A percentile compares a stretch with the other conserved stretches of the same genome.
These are phyloP conservation scores for Argyresthia albistria DNA, from an alignment of 2,888 invertebrate genomes.

Conservation along the genomic window DNA sequence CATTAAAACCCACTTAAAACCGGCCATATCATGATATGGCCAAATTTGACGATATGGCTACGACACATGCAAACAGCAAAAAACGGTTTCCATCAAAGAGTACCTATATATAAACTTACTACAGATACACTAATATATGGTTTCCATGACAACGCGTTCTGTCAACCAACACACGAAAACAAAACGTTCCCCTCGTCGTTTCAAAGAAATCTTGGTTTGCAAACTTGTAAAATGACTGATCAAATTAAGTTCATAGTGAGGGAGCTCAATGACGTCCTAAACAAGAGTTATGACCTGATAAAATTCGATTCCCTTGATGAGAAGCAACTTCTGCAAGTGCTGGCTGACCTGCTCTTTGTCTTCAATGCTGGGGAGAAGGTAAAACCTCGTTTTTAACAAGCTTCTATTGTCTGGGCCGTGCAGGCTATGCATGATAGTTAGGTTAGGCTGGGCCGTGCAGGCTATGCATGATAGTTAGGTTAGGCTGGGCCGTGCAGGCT, in stretches of 20 bases:
- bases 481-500: no score
- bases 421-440: no score
- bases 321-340: constrained; percentile 82
- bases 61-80: no score
- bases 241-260: constrained; percentile 79
- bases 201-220: background rate
- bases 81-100: no score
- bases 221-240: constrained; percentile 69
- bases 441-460: no score
- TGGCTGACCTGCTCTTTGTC: constrained; percentile 82
- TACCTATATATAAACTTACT: no score
- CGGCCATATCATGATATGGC: no score
- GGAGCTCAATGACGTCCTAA: constrained; percentile 81
- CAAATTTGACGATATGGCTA: no score
- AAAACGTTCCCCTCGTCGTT: background rate
- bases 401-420: no score
- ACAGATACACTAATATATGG: background rate
- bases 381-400: constrained; percentile 10
- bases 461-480: no score
- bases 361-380: constrained; percentile 79
- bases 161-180: constrained; percentile 15
- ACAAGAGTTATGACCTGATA: constrained; percentile 84
- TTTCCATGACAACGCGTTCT: constrained; percentile 23
- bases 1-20: no score
- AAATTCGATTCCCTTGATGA: constrained; percentile 87